Conservation (phyloP, 2,113 vertebrate genomes). For the Danio rerio region GRCz12tu NC_133188.1:32632001-32632500, state of each 20-base stretch:
- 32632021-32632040: neutral
- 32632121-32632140: slow-evolving; percentile 12
- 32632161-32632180: neutral
- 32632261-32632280: neutral
- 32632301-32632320: too few species aligned
- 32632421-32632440: too few species aligned
- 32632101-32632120: slow-evolving; percentile 34
- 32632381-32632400: too few species aligned
- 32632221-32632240: slow-evolving; percentile 50
- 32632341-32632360: too few species aligned
- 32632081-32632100: neutral
- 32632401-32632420: too few species aligned
- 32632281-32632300: neutral
- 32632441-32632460: too few species aligned
- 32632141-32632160: slow-evolving; percentile 3
- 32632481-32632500: too few species aligned
- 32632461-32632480: too few species aligned
- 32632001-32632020: neutral
- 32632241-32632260: neutral
- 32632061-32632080: neutral
- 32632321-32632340: too few species aligned
- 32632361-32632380: too few species aligned
- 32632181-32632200: neutral
- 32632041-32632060: too few species aligned
- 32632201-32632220: slow-evolving; percentile 61